Base-by-base conservation (phyloP, 2,113 vertebrate species). In the Peromyscus maniculatus region DNA sequence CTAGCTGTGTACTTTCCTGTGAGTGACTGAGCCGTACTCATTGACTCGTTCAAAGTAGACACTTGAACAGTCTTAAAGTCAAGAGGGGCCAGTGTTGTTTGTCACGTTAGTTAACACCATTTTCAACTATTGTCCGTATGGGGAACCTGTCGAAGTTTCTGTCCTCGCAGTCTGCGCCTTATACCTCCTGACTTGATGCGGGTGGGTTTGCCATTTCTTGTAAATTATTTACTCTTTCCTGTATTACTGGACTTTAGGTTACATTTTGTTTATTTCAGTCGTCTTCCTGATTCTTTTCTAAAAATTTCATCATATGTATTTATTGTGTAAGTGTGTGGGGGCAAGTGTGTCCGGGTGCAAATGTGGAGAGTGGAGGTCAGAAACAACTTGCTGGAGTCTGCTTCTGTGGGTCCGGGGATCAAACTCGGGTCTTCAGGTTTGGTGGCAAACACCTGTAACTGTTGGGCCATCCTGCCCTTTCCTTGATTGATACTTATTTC, bases 1-100 rank as follows among this genome's bases (percentile, higher is more conserved):
- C 49, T 93, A 77, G 21, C 46, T 93, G 52, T 52, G 0, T 67
- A 33, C 17, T 64, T 91, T 36, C 24, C 69, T 64, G 0, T 89
- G 49, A n/a, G 2, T 89, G 39, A 64, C 89, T 87, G 28, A 94
- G 22, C 28, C 36, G 55, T 49, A 64, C n/a, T 26, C 43, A 83
- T 74, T 95, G 78, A 26, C 46, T 96, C 94, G 82, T 89, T 78
- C 84, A 39, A 62, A 67, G 57, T 82, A 49, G 89, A 67, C 97
- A 69, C 36, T 74, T 74, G 77, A 52, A 2, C 80, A 96, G 52
- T 77, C 74, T 95, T 95, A 62, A 89, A 93, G 88, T 96, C 31
- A 87, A 88, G 22, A 97, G 83, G 8, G 43, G 39, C 57, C 21
- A 96, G 19, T 7, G 59, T 86, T 88, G 39, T 83, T 83, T 83